Conservation (phyloP, 1,140 invertebrate species). For the Euura lappo region DNA sequence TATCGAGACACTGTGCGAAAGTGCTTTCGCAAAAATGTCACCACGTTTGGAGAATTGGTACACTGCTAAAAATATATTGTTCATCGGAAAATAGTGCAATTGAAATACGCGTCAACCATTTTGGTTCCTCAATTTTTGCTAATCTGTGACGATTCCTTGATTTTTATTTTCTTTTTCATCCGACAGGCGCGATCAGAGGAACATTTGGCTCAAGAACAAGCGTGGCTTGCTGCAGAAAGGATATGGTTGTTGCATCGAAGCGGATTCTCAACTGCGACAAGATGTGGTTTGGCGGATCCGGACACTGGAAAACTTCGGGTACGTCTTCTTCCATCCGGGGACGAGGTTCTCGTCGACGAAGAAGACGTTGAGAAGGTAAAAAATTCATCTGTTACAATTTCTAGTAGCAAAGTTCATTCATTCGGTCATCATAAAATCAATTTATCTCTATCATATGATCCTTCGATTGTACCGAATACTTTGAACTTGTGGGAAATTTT, state of each 20-base stretch:
- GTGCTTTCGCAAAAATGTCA: background rate
- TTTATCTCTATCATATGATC: too few relatives aligned
- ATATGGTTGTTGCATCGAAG: slow-evolving; percentile 91
- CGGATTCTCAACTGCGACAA: slow-evolving; percentile 83
- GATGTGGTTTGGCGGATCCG: slow-evolving; percentile 60
- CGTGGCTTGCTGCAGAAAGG: slow-evolving; percentile 79
- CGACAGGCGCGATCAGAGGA: slow-evolving; percentile 82
- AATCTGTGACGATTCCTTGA: background rate
- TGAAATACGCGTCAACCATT: too few relatives aligned
- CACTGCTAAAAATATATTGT: background rate
- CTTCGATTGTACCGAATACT: too few relatives aligned
- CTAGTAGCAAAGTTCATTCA: too few relatives aligned
- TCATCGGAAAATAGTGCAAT: background rate
- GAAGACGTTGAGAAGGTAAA: slow-evolving; percentile 88
- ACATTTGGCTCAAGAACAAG: slow-evolving; percentile 78
- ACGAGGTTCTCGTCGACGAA: slow-evolving; percentile 85
- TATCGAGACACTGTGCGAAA: background rate
- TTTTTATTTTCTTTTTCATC: slow-evolving; percentile 27
- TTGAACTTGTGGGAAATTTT: too few relatives aligned
- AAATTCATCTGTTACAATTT: too few relatives aligned
- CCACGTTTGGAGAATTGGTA: background rate
- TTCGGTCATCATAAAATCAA: too few relatives aligned
- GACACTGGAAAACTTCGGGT: slow-evolving; percentile 74
- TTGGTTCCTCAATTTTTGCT: background rate
- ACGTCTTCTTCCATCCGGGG: slow-evolving; percentile 77